Evolutionary conservation across 1,140 invertebrate genomes (phyloP), one percentile per base, ranked within the genome.

Genomic region (Papilio xuthus): DNA sequence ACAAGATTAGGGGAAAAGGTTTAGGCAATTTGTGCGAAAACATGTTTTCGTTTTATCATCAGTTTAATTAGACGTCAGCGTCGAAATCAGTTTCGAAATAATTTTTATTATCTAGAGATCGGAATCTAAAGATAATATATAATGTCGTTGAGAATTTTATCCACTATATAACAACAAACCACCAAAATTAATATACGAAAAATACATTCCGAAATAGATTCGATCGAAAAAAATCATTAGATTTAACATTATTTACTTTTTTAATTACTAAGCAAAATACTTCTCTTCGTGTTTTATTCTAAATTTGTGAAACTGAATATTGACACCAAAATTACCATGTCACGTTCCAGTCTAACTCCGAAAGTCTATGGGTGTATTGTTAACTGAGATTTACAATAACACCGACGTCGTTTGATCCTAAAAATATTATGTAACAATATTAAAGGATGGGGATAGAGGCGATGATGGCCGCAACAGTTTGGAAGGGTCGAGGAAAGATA

Each of bases 401-500:
- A 70, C 10, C 72, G 80, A 83, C 82, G 79, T 80, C 73, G 78
- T 76, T 79, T 85, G 80, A 85, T 83, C 69, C 85, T 82, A 80
- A 82, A 84, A 85, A 82, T 71, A 84, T 84, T 79, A 84, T 86
- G 79, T 86, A 83, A 84, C 82, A 84, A 84, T 85, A 82, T 85
- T 84, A 87, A 88, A 87, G 84, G 84, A 82, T 85, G 79, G 83
- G 83, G 85, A 85, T 86, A 82, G 82, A 80, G 80, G 82, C 85
- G 87, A 88, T 90, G 86, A 89, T 89, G 86, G 80, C 81, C 83
- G 79, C 79, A 82, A 83, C 85, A 83, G 79, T 85, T 88, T 86
- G 83, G 77, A 82, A 89, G 88, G 89, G 88, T 90, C 86, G 86
- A 79, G 72, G 82, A 72, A 76, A 84, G 88, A 90, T 91, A 91